Evolutionary conservation across 2,888 invertebrate species (phyloP), one percentile per base, ranked within the genome.

Genomic region (Nephrocerus scutellatus): DNA sequence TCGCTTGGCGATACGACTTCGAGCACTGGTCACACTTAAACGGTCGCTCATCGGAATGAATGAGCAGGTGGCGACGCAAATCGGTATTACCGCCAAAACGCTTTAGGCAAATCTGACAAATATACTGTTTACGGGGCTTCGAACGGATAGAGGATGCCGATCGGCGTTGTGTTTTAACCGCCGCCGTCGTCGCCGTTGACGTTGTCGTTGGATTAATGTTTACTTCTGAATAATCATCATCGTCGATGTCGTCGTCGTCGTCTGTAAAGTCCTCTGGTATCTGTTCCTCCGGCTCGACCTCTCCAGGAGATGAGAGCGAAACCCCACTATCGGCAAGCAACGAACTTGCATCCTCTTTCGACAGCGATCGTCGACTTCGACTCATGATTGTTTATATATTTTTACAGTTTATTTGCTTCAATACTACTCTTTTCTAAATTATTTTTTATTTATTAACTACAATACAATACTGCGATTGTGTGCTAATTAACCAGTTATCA

Each of bases 31-130:
- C 63, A 57, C 84, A 84, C 32, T 70, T 61, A 53, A 74, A 77
- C 0, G 79, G 80, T 30, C 77, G 72, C 49, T 79, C 72, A 46
- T 79, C 74, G 0, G 79, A 74, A 58, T 85, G 84, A 16, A 75
- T 72, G 35, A 77, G 72, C 46, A 76, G 70, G 58, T 85, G 85
- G 53, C 81, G 79, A 30, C 75, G 72, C 42, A 85, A 66, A 54
- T 81, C 79, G 44, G 78, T 76, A 49, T 76, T 76, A 35, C 74
- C 74, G 33, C 72, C 70, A 59, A 82, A 84, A 28, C 68, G 68
- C 64, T 79, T 82, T 4, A 73, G 60, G 55, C 84, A 84, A 40
- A 75, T 67, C 38, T 74, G 73, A 66, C 84, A 84, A 43, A 69
- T 58, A 51, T 73, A 71, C 35, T 68, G 68, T 39, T 72, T 70